These are phyloP conservation scores for Erebia ligea DNA, from an alignment of 2,888 invertebrate species.

Conservation along the genomic window DNA sequence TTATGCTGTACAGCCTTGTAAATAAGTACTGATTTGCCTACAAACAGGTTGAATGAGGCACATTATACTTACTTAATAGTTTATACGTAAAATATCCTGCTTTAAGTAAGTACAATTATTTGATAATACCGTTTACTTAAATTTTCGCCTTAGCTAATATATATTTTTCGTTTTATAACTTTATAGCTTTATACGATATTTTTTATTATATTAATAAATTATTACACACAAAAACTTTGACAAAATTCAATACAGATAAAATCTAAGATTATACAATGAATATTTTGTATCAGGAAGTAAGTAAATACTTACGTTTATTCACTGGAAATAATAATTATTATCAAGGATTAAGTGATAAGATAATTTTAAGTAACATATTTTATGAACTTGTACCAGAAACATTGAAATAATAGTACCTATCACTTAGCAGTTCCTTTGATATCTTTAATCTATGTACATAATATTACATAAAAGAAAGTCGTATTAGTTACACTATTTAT, in stretches of 20 bases:
- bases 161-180: too few relatives aligned
- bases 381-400: conserved; percentile 20
- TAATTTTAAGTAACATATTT: neutral
- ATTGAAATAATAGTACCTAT: too few relatives aligned
- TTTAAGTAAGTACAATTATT: neutral
- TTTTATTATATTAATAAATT: too few relatives aligned
- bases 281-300: conserved; percentile 16
- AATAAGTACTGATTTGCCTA: conserved; percentile 23
- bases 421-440: too few relatives aligned
- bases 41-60: conserved; percentile 23
- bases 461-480: too few relatives aligned
- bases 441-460: too few relatives aligned
- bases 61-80: conserved; percentile 1
- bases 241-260: neutral
- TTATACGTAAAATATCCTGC: conserved; percentile 17
- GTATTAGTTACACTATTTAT: too few relatives aligned
- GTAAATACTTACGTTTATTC: neutral
- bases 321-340: conserved; percentile 9
- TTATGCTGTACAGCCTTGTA: conserved; percentile 47
- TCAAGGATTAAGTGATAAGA: conserved; percentile 12
- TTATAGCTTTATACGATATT: too few relatives aligned
- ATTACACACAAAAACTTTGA: too few relatives aligned
- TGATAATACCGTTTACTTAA: too few relatives aligned
- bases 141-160: too few relatives aligned
- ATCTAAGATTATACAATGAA: neutral